A percentile compares a stretch with the other conserved stretches of the same genome.
These are phyloP conservation scores for Crocuta crocuta DNA, from an alignment of 2,113 vertebrate species.

Conservation along the genomic window DNA sequence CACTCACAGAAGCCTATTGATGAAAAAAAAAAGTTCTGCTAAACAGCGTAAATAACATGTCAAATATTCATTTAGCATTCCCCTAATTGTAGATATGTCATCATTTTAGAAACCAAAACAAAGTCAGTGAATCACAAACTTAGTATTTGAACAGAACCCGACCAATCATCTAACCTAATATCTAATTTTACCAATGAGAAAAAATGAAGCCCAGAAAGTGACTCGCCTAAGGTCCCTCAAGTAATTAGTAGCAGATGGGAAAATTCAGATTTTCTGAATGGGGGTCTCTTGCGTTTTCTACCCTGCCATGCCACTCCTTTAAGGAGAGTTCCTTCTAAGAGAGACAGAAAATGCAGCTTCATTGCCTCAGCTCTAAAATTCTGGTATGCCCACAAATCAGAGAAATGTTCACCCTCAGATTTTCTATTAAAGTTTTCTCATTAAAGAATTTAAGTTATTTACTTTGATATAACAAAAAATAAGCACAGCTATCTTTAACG, in stretches of 20 bases:
- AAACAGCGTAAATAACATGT: background rate
- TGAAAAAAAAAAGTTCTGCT: background rate
- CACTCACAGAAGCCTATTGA: background rate
- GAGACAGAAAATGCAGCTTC: background rate
- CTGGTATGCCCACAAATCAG: conserved; percentile 40
- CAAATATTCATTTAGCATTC: conserved; percentile 38
- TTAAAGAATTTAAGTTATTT: conserved; percentile 54
- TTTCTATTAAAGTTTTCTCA: conserved; percentile 54
- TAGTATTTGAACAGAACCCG: background rate
- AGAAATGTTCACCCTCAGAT: conserved; percentile 11
- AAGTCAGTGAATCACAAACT: background rate
- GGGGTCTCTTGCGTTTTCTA: background rate
- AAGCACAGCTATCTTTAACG: background rate
- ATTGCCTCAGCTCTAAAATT: conserved; percentile 21
- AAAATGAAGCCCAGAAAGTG: background rate
- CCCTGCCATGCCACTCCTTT: background rate
- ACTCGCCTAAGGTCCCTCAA: conserved; percentile 10
- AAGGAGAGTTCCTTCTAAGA: background rate
- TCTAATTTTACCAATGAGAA: background rate
- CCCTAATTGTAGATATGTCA: background rate
- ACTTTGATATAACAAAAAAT: conserved; percentile 43
- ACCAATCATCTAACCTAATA: background rate
- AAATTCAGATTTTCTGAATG: background rate
- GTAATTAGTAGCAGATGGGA: background rate
- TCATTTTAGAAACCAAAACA: background rate